phyloP scores from a whole-genome alignment of 2,113 vertebrate genomes.

The Eleginops maclovinus region DNA sequence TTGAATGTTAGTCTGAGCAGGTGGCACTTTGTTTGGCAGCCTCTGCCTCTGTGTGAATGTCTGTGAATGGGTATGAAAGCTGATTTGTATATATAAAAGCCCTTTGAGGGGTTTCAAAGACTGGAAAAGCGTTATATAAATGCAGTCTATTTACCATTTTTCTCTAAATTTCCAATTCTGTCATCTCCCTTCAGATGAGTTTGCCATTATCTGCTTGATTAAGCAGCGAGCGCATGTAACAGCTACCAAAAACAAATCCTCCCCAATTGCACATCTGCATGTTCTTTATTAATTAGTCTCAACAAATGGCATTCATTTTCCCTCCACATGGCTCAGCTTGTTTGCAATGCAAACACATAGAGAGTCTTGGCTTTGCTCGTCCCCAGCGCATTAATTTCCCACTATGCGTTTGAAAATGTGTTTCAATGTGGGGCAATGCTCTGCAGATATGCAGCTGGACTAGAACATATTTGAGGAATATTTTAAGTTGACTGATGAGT shows the following conservation, averaged over 20 bases:
- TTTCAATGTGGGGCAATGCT: conserved; percentile 66
- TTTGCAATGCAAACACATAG: conserved; percentile 80
- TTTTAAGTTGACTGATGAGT: conserved; percentile 49
- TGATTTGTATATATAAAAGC: too few relatives aligned
- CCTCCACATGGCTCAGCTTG: conserved; percentile 69
- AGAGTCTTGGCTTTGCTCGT: conserved; percentile 46
- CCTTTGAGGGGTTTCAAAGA: too few relatives aligned
- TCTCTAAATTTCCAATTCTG: conserved; percentile 35
- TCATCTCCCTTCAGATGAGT: conserved; percentile 51
- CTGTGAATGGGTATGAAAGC: too few relatives aligned
- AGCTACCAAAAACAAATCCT: conserved; percentile 69
- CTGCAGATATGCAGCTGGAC: conserved; percentile 68
- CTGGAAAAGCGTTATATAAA: too few relatives aligned
- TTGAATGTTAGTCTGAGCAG: too few relatives aligned
- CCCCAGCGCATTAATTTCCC: conserved; percentile 56
- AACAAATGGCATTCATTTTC: conserved; percentile 78
- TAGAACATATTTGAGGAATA: conserved; percentile 56
- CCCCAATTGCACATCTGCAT: conserved; percentile 79
- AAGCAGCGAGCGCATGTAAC: conserved; percentile 65
- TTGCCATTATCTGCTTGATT: conserved; percentile 76
- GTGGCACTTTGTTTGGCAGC: too few relatives aligned
- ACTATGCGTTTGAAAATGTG: conserved; percentile 45
- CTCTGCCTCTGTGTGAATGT: too few relatives aligned
- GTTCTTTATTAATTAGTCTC: conserved; percentile 82
- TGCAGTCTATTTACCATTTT: conserved; percentile 14